These are phyloP conservation scores for Gymnoscopelus microlampas DNA, from an alignment of 2,797 vertebrate species.

Conservation along the genomic window DNA sequence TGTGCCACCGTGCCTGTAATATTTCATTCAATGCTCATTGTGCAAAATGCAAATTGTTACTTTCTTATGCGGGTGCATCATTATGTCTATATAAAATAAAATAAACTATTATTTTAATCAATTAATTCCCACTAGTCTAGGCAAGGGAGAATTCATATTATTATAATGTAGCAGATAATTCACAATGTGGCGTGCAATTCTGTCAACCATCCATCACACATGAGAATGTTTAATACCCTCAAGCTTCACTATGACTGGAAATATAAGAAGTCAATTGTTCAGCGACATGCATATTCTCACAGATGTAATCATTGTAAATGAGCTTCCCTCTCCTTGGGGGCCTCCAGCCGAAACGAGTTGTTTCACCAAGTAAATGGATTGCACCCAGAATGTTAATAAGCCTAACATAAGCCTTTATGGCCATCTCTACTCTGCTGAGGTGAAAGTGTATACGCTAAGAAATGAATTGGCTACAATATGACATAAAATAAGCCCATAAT, in stretches of 20 bases:
- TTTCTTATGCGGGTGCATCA: not conserved
- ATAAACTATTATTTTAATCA: constrained; percentile 38
- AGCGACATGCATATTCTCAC: constrained; percentile 14
- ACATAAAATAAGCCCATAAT: constrained; percentile 60
- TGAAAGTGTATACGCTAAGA: constrained; percentile 37
- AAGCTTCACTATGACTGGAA: constrained; percentile 17
- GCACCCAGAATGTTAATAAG: constrained; percentile 2
- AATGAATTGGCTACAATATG: constrained; percentile 58
- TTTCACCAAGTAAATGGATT: not conserved
- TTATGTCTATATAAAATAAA: constrained; percentile 33
- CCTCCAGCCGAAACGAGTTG: constrained; percentile 13
- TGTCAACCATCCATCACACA: constrained; percentile 39
- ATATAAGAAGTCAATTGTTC: constrained; percentile 2
- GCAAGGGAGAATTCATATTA: constrained; percentile 18
- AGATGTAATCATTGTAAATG: constrained; percentile 14
- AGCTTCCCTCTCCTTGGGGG: not conserved
- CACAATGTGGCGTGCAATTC: constrained; percentile 33
- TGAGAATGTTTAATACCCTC: constrained; percentile 41
- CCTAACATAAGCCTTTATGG: constrained; percentile 44
- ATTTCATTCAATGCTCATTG: not conserved
- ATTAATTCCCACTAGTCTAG: constrained; percentile 22
- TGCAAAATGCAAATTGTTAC: constrained; percentile 9
- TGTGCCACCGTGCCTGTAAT: no score
- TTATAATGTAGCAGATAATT: constrained; percentile 48
- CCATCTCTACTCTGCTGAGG: constrained; percentile 49